These are phyloP conservation scores for Phyllostomus discolor DNA, from an alignment of 2,113 vertebrate genomes.

Conservation along the genomic window DNA sequence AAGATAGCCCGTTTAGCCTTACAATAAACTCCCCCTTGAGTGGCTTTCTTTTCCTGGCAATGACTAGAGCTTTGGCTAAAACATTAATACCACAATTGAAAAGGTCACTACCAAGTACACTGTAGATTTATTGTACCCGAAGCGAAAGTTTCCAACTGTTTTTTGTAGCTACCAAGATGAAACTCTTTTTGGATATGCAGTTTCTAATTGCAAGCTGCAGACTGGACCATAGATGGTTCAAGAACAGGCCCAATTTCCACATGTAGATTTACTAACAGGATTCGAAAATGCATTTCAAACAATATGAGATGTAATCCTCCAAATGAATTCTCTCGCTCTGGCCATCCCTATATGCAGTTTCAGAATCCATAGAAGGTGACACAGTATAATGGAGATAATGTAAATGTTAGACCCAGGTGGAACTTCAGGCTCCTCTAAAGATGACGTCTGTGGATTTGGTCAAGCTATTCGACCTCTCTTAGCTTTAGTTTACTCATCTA, in stretches of 20 bases:
- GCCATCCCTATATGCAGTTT: neutral
- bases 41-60: slow-evolving; percentile 32
- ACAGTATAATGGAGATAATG: neutral
- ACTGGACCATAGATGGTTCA: neutral
- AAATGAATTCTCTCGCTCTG: neutral
- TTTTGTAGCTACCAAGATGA: slow-evolving; percentile 9
- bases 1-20: slow-evolving; percentile 29
- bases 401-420: neutral
- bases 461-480: neutral
- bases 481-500: neutral
- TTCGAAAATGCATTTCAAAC: neutral
- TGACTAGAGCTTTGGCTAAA: slow-evolving; percentile 21
- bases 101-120: slow-evolving; percentile 3
- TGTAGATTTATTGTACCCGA: neutral
- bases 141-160: slow-evolving; percentile 5
- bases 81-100: slow-evolving; percentile 8
- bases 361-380: neutral
- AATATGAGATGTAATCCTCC: neutral
- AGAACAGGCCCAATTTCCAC: neutral
- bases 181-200: slow-evolving; percentile 16
- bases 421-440: neutral
- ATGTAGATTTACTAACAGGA: neutral
- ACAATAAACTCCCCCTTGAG: neutral
- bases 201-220: neutral
- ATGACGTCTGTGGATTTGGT: neutral